These are phyloP conservation scores for Meandrusa payeni DNA, from an alignment of 2,888 invertebrate species.

Conservation along the genomic window DNA sequence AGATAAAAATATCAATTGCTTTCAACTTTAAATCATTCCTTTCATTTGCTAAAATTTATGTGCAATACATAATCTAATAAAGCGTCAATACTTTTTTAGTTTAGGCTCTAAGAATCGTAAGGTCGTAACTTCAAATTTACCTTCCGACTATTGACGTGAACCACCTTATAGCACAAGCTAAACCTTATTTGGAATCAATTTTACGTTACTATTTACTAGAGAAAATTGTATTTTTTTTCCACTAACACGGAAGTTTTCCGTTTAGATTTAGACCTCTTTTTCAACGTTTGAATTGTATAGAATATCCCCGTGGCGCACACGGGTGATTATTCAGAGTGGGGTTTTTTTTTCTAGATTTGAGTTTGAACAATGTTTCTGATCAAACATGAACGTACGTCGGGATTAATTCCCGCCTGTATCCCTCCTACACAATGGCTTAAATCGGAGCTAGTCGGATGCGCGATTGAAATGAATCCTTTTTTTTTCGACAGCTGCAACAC, in stretches of 20 bases:
- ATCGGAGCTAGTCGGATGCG: slow-evolving; percentile 15
- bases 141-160: no score
- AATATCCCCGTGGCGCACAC: slow-evolving; percentile 1
- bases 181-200: no score
- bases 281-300: slow-evolving; percentile 4
- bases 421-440: slow-evolving; percentile 19
- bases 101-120: no score
- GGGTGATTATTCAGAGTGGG: slow-evolving; percentile 18
- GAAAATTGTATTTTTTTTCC: neutral
- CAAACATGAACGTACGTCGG: slow-evolving; percentile 16
- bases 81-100: no score
- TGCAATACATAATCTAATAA: no score
- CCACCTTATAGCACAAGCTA: no score
- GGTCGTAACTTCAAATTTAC: no score
- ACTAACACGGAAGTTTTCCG: no score
- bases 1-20: neutral
- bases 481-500: slow-evolving; percentile 18
- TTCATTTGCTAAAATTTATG: no score
- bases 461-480: slow-evolving; percentile 22
- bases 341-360: slow-evolving; percentile 22
- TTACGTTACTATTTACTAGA: no score
- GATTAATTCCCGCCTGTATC: slow-evolving; percentile 18
- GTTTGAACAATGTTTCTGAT: slow-evolving; percentile 23
- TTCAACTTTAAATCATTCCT: neutral
- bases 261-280: slow-evolving; percentile 6